Conservation (phyloP, 2,797 vertebrate genomes). For the Dendrocincla tyrannina region DNA sequence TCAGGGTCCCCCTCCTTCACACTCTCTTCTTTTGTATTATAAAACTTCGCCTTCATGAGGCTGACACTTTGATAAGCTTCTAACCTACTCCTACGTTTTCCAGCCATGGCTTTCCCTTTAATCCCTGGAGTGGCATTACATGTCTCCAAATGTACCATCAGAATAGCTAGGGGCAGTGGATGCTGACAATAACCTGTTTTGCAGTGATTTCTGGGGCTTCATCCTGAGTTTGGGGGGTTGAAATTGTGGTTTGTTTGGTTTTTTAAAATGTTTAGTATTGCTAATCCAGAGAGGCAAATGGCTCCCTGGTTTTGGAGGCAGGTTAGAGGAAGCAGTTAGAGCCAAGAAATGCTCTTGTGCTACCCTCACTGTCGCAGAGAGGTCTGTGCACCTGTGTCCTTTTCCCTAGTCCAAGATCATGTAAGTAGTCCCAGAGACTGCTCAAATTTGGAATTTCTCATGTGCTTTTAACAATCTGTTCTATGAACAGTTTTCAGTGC, state of each 20-base stretch:
- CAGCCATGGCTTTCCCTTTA: neutral
- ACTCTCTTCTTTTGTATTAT: neutral
- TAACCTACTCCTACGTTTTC: neutral
- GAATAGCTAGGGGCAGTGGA: neutral
- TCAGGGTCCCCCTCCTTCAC: neutral
- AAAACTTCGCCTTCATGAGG: neutral
- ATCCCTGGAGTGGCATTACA: neutral
- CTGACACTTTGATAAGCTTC: neutral
- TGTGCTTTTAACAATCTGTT: neutral
- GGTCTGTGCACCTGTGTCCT: neutral
- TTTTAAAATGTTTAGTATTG: neutral
- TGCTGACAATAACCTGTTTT: neutral
- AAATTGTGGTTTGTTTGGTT: neutral
- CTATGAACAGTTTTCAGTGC: neutral
- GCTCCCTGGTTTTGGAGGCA: neutral
- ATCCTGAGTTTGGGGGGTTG: neutral
- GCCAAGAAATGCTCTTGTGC: neutral
- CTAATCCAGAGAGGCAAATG: neutral
- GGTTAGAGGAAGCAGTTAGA: neutral
- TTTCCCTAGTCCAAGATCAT: neutral
- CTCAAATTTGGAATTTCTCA: neutral
- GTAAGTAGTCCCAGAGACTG: neutral
- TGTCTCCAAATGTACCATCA: neutral
- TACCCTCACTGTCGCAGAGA: neutral
- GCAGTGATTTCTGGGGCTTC: neutral